phyloP scores from a whole-genome alignment of 2,888 invertebrate species.

The Thymelicus sylvestris region DNA sequence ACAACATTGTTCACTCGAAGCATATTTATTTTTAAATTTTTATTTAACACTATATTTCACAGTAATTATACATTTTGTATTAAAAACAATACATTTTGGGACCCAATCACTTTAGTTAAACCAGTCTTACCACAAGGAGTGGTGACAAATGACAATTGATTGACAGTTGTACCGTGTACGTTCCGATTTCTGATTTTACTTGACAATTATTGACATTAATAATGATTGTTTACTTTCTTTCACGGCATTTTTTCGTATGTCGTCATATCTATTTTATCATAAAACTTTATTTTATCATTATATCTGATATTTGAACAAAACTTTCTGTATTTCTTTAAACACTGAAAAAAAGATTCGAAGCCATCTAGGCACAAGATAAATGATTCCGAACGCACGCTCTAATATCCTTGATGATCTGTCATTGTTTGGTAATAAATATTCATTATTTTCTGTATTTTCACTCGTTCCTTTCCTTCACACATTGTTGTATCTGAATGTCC shows the following conservation, averaged over 20 bases:
- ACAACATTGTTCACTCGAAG: neutral
- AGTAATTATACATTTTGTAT: neutral
- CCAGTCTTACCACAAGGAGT: constrained; percentile 52
- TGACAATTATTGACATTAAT: neutral
- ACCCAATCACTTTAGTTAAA: constrained; percentile 45
- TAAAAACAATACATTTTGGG: constrained; percentile 2
- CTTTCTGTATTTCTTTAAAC: no score
- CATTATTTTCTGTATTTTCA: constrained; percentile 16
- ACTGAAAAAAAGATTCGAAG: no score
- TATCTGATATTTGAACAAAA: no score
- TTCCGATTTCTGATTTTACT: constrained; percentile 39
- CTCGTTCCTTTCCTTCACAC: constrained; percentile 30
- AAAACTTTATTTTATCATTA: no score
- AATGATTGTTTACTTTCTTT: constrained; percentile 22
- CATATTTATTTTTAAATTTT: neutral
- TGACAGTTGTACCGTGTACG: neutral
- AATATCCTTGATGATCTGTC: constrained; percentile 50
- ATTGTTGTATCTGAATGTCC: constrained; percentile 39
- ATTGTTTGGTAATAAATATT: constrained; percentile 27
- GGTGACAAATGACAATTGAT: constrained; percentile 45
- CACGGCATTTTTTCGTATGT: no score
- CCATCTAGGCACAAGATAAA: neutral
- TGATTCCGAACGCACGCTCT: constrained; percentile 54
- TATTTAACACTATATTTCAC: neutral
- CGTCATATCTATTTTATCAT: no score